These are phyloP conservation scores for Pelosia muscerda DNA, from an alignment of 2,888 invertebrate genomes.

Conservation along the genomic window DNA sequence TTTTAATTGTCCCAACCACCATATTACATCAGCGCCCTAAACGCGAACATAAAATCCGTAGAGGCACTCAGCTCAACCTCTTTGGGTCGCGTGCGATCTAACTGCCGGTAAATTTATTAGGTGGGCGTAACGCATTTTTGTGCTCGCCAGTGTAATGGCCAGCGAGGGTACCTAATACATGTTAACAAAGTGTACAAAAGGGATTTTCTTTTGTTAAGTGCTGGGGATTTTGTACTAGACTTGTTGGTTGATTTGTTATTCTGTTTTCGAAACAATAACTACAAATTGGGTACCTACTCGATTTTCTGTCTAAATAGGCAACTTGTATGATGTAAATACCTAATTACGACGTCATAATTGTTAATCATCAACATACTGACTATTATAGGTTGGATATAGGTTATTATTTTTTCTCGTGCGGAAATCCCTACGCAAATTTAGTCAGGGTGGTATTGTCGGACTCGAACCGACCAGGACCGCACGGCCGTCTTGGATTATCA, in stretches of 20 bases:
- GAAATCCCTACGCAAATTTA: too few species aligned
- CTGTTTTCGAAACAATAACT: background rate
- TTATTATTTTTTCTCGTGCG: too few species aligned
- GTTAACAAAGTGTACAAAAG: conserved; percentile 48
- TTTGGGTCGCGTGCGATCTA: conserved; percentile 57
- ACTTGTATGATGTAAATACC: too few species aligned
- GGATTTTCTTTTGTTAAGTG: conserved; percentile 29
- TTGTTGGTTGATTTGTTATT: background rate
- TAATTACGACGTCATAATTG: too few species aligned
- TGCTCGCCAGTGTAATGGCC: conserved; percentile 56
- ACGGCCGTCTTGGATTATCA: too few species aligned
- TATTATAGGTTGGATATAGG: too few species aligned
- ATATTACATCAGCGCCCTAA: conserved; percentile 47
- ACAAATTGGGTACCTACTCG: too few species aligned
- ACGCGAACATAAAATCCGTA: conserved; percentile 57
- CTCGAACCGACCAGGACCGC: too few species aligned
- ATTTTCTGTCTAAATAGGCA: too few species aligned
- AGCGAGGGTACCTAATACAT: conserved; percentile 49
- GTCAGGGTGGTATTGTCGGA: too few species aligned
- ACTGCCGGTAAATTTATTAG: conserved; percentile 63
- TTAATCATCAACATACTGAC: too few species aligned
- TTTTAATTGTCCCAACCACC: conserved; percentile 44
- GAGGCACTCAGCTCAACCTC: conserved; percentile 54
- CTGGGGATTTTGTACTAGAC: conserved; percentile 8
- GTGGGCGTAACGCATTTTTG: conserved; percentile 61